Base-by-base conservation (phyloP, 2,797 vertebrate species). In the Hybognathus amarus region DNA sequence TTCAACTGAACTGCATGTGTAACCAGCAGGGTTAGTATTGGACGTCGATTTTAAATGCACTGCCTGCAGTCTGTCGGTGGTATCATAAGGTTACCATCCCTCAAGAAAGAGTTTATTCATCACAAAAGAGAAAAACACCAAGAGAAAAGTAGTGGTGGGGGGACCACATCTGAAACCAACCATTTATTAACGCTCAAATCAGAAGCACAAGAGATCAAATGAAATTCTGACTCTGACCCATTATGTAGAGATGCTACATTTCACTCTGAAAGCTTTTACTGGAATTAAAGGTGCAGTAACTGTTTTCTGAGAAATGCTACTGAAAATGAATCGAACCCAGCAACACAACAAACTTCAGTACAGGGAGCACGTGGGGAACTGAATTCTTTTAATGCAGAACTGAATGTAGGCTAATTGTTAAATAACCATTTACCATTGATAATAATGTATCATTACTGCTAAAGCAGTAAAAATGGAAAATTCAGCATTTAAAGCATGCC, bases 61-160 rank as follows among this genome's bases (percentile, higher is more conserved):
- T 56, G 80, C 61, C 71, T 68, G 38, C 80, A 66, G 80, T 56
- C 61, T 67, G 80, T 56, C 12, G 20, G 71, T 12, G 71, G 47
- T 27, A 67, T 63, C 47, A 66, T 67, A 52, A n/a, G 71, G 71
- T 76, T 82, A 76, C 24, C 71, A 42, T 52, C 33, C 71, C 61
- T 54, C 36, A 66, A 63, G 47, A 47, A 76, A 56, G 36, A 45
- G 59, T 24, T 54, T 56, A 73, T 67, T 82, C 47, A 24, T 42
- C 47, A 67, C 71, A 76, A 66, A 54, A 18, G 17, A 1, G n/a
- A 76, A 76, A 75, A 76, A 56, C 33, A 42, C 33, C n/a, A 67
- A 17, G 47, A 68, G 71, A 33, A 17, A 42, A 33, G 10, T 12
- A 1, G 13, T 45, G 45, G 42, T 45, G 1, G 54, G 20, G 20